Evolutionary conservation across 2,888 invertebrate genomes (phyloP), one percentile per base, ranked within the genome.

Genomic region (Phyto melanocephala): DNA sequence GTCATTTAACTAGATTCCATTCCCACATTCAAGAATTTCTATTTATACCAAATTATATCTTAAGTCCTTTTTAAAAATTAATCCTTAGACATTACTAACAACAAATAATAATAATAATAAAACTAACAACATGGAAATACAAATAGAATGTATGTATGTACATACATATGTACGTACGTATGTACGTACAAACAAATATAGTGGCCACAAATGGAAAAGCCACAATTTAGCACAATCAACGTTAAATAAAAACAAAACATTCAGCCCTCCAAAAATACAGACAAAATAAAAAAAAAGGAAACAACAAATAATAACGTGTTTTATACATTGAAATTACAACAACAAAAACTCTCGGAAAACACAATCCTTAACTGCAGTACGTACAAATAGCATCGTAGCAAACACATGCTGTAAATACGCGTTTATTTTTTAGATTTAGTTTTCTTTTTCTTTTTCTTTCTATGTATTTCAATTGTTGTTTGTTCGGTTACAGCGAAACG

Each of bases 201-300:
- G 74, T 78, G 72, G 77, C 81, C 74, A 68, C 77, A 75, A 70
- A 71, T 78, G 70, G 40, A 75, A 77, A 82, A 82, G 58, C 78
- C 81, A 75, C 81, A 70, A 78, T 71, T 75, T 65, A 78, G 78
- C 77, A 77, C 67, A 81, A 81, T 71, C 52, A 77, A 74, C 50
- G 35, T 72, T 63, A 37, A 45, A 52, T 50, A 74, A 56, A 56
- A 80, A 67, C 56, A 63, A 71, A 63, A 58, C 33, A 37, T 54
- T 74, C 47, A 56, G 45, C 17, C 17, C 28, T 50, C 17, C 20
- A 72, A 60, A 76, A 62, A 50, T 15, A 11, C 40, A 58, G 8
- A 37, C 6, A 5, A 37, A 37, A 5, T 17, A 35, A 6, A 37
- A 60, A 45, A 13, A 47, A 47, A 7, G 17, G 4, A 20, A 58